These are phyloP conservation scores for Drosophila elegans DNA, from an alignment of 1,140 invertebrate species.

Conservation along the genomic window DNA sequence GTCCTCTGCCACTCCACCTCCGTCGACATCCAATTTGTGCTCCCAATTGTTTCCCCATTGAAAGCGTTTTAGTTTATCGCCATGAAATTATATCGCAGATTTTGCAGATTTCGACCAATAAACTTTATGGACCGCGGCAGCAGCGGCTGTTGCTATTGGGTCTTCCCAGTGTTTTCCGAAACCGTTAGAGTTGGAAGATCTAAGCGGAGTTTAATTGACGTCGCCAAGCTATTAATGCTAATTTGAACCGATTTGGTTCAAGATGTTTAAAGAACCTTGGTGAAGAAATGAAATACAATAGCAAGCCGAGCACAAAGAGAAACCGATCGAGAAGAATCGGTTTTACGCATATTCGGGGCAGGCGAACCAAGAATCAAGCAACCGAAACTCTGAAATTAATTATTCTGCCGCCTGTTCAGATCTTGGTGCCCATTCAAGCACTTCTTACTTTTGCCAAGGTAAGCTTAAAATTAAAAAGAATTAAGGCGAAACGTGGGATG, in stretches of 20 bases:
- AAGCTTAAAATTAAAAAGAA: neutral
- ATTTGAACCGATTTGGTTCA: constrained; percentile 46
- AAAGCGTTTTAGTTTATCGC: constrained; percentile 17
- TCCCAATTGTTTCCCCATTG: constrained; percentile 4
- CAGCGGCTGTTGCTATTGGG: neutral
- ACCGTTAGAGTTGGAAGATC: constrained; percentile 31
- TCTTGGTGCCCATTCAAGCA: neutral
- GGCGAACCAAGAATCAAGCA: neutral
- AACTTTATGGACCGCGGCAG: constrained; percentile 64
- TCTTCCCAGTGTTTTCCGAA: constrained; percentile 7
- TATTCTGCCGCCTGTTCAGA: neutral
- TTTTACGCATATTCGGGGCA: neutral
- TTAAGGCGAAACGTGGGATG: neutral
- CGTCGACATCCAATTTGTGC: neutral
- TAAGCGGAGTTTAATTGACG: constrained; percentile 43
- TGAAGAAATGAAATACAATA: constrained; percentile 2
- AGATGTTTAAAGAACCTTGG: constrained; percentile 20
- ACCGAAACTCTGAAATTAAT: constrained; percentile 3
- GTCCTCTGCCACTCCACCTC: neutral
- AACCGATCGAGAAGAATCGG: neutral
- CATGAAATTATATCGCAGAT: constrained; percentile 46
- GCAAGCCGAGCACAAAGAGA: constrained; percentile 3
- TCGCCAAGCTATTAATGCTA: constrained; percentile 57
- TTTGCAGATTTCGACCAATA: constrained; percentile 66
- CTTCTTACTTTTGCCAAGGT: constrained; percentile 6